Evolutionary conservation across 2,797 vertebrate genomes (phyloP).

Genomic region (Lagorchestes hirsutus): DNA sequence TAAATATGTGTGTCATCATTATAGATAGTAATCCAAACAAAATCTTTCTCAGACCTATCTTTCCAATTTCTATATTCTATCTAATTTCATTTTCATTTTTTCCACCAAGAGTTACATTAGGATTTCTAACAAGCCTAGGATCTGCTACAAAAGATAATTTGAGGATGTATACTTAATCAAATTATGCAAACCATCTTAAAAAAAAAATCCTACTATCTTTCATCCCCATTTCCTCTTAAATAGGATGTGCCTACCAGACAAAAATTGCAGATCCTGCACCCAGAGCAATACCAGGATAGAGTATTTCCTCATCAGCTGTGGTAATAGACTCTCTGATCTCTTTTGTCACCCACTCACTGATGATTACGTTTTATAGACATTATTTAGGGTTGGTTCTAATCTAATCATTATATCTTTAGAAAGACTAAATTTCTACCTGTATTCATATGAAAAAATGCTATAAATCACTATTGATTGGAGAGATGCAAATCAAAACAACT

Average conservation of each 20-base stretch:
- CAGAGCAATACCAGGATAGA: neutral
- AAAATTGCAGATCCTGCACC: neutral
- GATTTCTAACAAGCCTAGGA: neutral
- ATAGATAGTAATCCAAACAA: neutral
- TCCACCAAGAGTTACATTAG: neutral
- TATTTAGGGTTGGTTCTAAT: neutral
- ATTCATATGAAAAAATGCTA: too few relatives aligned
- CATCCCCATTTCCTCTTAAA: neutral
- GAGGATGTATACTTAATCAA: neutral
- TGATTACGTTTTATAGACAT: neutral
- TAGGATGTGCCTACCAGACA: neutral
- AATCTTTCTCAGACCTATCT: conserved; percentile 11
- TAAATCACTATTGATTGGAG: too few relatives aligned
- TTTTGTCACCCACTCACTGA: neutral
- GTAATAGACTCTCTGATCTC: neutral
- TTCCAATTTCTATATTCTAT: neutral
- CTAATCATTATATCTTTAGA: conserved; percentile 6
- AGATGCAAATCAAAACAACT: too few relatives aligned
- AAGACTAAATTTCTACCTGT: too few relatives aligned
- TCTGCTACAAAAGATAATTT: conserved; percentile 4
- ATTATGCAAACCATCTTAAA: neutral
- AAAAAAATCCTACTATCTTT: neutral
- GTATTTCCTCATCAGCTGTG: neutral
- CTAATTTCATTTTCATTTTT: neutral
- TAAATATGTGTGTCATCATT: neutral